phyloP scores from a whole-genome alignment of 2,797 vertebrate genomes.

The Lagorchestes hirsutus region DNA sequence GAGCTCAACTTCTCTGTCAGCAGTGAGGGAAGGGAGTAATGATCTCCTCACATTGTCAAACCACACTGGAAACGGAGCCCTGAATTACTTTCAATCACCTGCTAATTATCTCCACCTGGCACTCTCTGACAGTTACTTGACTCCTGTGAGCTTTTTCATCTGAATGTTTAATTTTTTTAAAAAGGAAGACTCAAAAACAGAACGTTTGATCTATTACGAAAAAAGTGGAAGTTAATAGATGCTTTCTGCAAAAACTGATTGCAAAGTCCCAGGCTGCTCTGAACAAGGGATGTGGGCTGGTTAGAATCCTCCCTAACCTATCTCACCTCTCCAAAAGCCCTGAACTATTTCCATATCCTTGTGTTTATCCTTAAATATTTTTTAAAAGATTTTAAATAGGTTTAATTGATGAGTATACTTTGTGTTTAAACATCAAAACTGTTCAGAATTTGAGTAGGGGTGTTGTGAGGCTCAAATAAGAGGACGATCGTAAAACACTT shows the following conservation, averaged over 20 bases:
- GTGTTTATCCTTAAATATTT: conserved; percentile 13
- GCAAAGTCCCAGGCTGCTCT: conserved; percentile 55
- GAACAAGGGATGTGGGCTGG: conserved; percentile 40
- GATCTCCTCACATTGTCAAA: neutral
- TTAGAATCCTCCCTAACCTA: neutral
- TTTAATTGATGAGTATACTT: neutral
- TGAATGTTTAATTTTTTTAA: conserved; percentile 69
- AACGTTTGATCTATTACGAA: conserved; percentile 69
- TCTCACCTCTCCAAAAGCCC: neutral
- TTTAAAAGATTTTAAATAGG: neutral
- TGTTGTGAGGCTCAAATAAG: neutral
- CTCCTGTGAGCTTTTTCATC: conserved; percentile 24
- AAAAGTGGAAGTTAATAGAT: conserved; percentile 65
- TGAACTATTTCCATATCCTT: neutral
- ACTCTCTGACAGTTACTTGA: conserved; percentile 45
- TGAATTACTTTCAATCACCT: conserved; percentile 49
- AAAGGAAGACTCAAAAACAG: conserved; percentile 61
- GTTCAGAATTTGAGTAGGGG: neutral
- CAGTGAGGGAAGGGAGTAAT: conserved; percentile 24
- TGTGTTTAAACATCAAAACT: neutral
- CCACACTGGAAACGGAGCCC: conserved; percentile 40
- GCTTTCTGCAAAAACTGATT: conserved; percentile 42
- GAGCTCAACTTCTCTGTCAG: conserved; percentile 38
- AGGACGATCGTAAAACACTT: neutral
- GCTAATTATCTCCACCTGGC: conserved; percentile 16